phyloP scores from a whole-genome alignment of 2,888 invertebrate species.

The Resseliella maxima region DNA sequence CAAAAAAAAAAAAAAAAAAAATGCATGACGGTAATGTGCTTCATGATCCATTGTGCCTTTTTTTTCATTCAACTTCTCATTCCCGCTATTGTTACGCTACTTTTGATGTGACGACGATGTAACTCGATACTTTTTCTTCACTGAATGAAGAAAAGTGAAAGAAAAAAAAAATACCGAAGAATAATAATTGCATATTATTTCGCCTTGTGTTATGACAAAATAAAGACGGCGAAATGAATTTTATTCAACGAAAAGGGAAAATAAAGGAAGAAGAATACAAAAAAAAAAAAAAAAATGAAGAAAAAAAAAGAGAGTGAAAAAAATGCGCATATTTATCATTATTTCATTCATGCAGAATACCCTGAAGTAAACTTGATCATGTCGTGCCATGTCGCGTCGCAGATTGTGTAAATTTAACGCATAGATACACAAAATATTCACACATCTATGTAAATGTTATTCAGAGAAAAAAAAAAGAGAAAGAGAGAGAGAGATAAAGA shows the following conservation, averaged over 20 bases:
- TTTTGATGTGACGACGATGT: slow-evolving; percentile 5
- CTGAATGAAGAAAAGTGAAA: too few relatives aligned
- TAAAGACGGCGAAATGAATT: slow-evolving; percentile 2
- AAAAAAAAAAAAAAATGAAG: too few relatives aligned
- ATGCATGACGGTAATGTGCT: background rate
- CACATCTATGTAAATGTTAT: slow-evolving; percentile 34
- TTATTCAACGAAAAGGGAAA: slow-evolving; percentile 38
- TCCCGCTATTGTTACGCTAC: background rate
- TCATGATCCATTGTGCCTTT: background rate
- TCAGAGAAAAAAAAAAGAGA: background rate
- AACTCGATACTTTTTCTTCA: slow-evolving; percentile 1
- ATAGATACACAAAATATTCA: slow-evolving; percentile 34
- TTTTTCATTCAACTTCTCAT: background rate
- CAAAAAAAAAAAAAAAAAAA: background rate
- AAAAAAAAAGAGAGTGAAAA: too few relatives aligned
- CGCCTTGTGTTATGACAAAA: slow-evolving; percentile 1
- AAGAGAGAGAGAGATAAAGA: background rate
- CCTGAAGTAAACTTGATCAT: slow-evolving; percentile 34
- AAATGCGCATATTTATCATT: background rate
- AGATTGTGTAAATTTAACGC: slow-evolving; percentile 38
- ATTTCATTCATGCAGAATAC: slow-evolving; percentile 23
- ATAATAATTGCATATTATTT: slow-evolving; percentile 38
- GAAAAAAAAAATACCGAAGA: too few relatives aligned
- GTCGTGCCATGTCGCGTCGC: slow-evolving; percentile 26
- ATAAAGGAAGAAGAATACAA: too few relatives aligned